Conservation (phyloP, 2,113 vertebrate species). For the Erpornis zantholeuca region DNA sequence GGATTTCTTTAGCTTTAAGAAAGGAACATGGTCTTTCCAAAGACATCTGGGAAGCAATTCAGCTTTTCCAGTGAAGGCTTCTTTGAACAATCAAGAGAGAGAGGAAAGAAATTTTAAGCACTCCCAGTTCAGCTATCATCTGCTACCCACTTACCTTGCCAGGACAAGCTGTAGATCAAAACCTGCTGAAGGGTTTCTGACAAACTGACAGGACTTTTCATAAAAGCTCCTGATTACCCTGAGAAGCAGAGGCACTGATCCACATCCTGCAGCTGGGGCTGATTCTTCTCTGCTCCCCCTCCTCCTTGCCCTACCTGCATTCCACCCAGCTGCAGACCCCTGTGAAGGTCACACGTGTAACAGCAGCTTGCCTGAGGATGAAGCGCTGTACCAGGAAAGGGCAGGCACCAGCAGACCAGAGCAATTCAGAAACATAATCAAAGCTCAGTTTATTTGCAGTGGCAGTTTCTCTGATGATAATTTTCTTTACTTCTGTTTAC, state of each 20-base stretch:
- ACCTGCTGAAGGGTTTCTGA: not conserved
- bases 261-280: not conserved
- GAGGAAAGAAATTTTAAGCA: not conserved
- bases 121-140: not conserved
- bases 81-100: not conserved
- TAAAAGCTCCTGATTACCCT: not conserved
- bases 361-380: not conserved
- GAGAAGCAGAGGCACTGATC: not conserved
- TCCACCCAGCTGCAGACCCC: not conserved
- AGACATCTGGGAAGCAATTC: not conserved
- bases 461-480: not conserved
- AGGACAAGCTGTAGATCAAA: not conserved
- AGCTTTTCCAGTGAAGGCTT: not conserved
- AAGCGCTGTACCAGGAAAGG: accelerated
- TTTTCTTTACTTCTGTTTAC: not conserved
- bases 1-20: not conserved
- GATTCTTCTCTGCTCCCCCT: not conserved
- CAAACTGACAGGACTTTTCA: not conserved
- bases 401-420: not conserved
- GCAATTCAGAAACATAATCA: not conserved
- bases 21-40: not conserved
- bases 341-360: not conserved
- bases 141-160: not conserved
- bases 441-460: not conserved
- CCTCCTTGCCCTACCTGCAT: not conserved